A percentile compares a stretch with the other conserved stretches of the same genome.
Evolutionary conservation across 2,797 vertebrate genomes (phyloP).

Genomic region (Darevskia nairensis): DNA sequence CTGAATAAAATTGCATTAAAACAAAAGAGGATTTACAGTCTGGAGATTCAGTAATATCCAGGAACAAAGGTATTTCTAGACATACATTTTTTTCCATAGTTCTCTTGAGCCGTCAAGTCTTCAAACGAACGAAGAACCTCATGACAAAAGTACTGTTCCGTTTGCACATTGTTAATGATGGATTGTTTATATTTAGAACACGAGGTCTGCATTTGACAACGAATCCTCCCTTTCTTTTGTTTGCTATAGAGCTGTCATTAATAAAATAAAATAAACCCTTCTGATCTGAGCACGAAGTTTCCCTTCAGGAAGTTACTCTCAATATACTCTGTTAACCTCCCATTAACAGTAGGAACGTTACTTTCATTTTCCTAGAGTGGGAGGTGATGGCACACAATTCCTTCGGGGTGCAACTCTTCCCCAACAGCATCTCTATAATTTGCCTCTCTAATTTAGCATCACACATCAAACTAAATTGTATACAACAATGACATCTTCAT

Average conservation of each 20-base stretch:
- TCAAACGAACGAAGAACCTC: slow-evolving; percentile 11
- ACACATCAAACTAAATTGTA: neutral
- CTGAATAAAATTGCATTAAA: neutral
- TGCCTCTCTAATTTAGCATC: neutral
- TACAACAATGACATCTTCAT: neutral
- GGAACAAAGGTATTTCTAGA: neutral
- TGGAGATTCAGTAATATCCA: neutral
- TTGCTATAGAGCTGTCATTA: neutral
- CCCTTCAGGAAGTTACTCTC: neutral
- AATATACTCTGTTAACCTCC: neutral
- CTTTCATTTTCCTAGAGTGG: neutral
- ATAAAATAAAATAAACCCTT: slow-evolving; percentile 1
- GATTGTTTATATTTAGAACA: neutral
- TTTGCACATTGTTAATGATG: neutral
- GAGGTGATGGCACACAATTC: neutral
- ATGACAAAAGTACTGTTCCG: neutral
- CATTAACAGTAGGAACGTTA: too few relatives aligned
- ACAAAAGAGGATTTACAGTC: neutral
- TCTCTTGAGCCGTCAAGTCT: neutral
- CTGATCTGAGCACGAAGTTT: neutral
- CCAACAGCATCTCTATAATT: neutral
- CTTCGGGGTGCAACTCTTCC: neutral
- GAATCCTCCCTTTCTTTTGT: neutral
- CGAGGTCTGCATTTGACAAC: neutral
- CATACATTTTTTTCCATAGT: slow-evolving; percentile 9